These are phyloP conservation scores for Ataeniobius toweri DNA, from an alignment of 2,797 vertebrate species.

Conservation along the genomic window DNA sequence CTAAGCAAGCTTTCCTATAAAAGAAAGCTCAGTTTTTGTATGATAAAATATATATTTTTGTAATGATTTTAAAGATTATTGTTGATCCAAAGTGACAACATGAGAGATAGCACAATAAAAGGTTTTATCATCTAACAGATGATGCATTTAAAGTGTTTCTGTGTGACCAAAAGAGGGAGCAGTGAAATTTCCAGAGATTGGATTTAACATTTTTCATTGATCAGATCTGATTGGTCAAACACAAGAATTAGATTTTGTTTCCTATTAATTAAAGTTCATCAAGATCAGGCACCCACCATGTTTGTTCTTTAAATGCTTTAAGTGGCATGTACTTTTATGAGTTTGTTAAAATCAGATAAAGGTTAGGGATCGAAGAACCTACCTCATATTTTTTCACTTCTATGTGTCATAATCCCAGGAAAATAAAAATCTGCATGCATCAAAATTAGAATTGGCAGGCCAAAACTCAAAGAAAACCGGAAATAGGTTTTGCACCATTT, in stretches of 20 bases:
- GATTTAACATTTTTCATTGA: no score
- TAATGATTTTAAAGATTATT: not conserved
- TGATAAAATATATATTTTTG: not conserved
- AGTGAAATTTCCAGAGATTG: no score
- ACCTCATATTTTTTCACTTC: not conserved
- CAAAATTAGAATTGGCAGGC: not conserved
- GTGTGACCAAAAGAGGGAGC: no score
- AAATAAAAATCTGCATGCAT: not conserved
- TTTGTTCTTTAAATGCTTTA: not conserved
- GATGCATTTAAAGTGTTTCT: no score
- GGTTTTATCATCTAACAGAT: no score
- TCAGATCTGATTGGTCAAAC: no score
- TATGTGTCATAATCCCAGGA: not conserved
- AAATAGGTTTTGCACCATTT: not conserved
- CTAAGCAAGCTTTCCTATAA: not conserved
- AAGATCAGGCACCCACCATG: not conserved
- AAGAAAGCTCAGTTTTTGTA: not conserved
- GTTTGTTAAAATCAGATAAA: not conserved
- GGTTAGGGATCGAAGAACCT: not conserved
- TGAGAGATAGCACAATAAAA: no score
- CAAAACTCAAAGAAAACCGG: constrained; percentile 1
- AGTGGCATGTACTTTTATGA: not conserved
- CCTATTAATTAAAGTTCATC: no score
- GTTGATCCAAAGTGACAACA: no score
- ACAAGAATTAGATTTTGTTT: no score